Base-by-base conservation (phyloP, 2,888 invertebrate genomes). In the Caenorhabditis zanzibari region DNA sequence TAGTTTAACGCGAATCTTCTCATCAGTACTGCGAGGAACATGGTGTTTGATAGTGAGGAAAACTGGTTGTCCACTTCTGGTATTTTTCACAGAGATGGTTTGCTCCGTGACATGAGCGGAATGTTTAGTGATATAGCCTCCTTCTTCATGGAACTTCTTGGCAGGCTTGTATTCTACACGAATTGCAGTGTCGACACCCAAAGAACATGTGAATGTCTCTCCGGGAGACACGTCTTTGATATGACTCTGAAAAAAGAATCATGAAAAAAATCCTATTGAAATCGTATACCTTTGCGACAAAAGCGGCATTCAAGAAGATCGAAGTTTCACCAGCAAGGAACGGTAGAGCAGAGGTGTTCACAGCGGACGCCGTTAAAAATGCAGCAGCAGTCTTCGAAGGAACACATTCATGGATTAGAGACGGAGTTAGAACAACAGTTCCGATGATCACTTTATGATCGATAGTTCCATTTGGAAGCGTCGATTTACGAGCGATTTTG, bases 111-210 rank as follows among this genome's bases (percentile, higher is more conserved):
- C 76, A 26, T 68, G 74, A 6, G 84, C 63, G 0, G 86, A 83
- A 38, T 47, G 71, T 38, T 87, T 89, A 56, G 76, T 85, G 73
- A 89, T 84, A 24, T 84, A 41, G 26, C 89, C 89, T 10, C 72
- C 88, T 82, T 89, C 86, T 47, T 92, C 92, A 14, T 90, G 90
- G 84, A 89, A 92, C 83, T 93, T 93, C 74, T 91, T 90, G 64
- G 91, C 89, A 12, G 93, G 92, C 74, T 92, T 90, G 88, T 93
- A 93, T 19, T 86, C 90, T 5, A 93, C 89, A 73, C 92, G 89
- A 35, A 93, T 90, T 12, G 92, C 90, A 2, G 92, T 90, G 84
- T 93, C 93, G 9, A 93, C 92, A 35, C 93, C 93, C 54, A 93
- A 88, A 2, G 93, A 92, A 75, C 92, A 91, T 63, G 88, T 58